Evolutionary conservation across 2,888 invertebrate genomes (phyloP).

Genomic region (Schizotus pectinicornis): DNA sequence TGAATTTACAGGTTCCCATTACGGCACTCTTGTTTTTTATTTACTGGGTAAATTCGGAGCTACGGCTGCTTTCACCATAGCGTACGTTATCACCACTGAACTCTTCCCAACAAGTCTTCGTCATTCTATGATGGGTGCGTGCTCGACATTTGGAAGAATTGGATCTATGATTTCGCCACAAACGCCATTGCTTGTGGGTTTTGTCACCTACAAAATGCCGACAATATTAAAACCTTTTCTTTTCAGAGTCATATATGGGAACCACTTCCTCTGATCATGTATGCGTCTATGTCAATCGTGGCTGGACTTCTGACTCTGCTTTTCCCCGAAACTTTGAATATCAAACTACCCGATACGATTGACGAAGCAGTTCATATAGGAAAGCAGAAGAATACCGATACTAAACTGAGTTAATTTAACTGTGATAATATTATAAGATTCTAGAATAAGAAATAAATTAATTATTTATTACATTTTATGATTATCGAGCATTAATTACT

Average conservation of each 20-base stretch:
- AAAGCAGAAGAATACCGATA: constrained; percentile 11
- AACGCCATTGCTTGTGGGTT: constrained; percentile 69
- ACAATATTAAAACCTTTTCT: not conserved
- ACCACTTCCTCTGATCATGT: constrained; percentile 68
- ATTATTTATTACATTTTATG: too few species aligned
- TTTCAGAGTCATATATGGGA: constrained; percentile 54
- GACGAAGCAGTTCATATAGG: constrained; percentile 68
- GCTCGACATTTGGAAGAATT: constrained; percentile 71
- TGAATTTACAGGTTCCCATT: constrained; percentile 59
- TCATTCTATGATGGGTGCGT: constrained; percentile 67
- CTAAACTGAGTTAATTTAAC: constrained; percentile 5
- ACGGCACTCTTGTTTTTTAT: constrained; percentile 62
- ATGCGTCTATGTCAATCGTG: constrained; percentile 66
- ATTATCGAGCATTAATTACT: too few species aligned
- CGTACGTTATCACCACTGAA: constrained; percentile 73
- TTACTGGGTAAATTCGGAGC: constrained; percentile 71
- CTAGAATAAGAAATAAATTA: too few species aligned
- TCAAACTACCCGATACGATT: constrained; percentile 71
- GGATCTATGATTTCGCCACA: constrained; percentile 72
- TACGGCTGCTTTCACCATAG: constrained; percentile 68
- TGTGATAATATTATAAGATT: constrained; percentile 1
- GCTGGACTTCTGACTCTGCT: constrained; percentile 67
- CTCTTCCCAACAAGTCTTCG: constrained; percentile 70
- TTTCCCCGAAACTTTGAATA: constrained; percentile 74
- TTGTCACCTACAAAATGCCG: constrained; percentile 2